phyloP scores from a whole-genome alignment of 1,140 invertebrate species.

The Drosophila tropicalis region DNA sequence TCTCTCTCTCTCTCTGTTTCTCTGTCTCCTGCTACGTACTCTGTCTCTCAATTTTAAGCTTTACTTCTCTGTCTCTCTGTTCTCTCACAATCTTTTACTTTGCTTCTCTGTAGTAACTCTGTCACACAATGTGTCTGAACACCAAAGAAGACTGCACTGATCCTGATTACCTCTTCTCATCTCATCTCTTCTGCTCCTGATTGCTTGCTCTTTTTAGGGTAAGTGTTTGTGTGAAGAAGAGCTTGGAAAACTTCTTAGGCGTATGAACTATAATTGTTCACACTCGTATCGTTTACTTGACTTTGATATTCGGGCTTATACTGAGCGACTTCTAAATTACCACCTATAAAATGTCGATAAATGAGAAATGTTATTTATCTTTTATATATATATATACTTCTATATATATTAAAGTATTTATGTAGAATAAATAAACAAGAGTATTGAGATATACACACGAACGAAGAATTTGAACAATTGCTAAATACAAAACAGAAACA shows the following conservation, averaged over 20 bases:
- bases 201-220: slow-evolving; percentile 53
- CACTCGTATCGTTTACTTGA: slow-evolving; percentile 80
- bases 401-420: neutral
- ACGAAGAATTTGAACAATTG: slow-evolving; percentile 3
- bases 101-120: slow-evolving; percentile 16
- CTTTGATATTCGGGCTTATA: slow-evolving; percentile 77
- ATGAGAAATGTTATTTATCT: slow-evolving; percentile 74
- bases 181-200: slow-evolving; percentile 38
- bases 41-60: slow-evolving; percentile 29
- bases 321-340: slow-evolving; percentile 79
- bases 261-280: slow-evolving; percentile 67
- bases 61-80: slow-evolving; percentile 31
- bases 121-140: slow-evolving; percentile 40
- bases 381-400: neutral
- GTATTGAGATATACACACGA: slow-evolving; percentile 31
- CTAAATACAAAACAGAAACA: slow-evolving; percentile 11
- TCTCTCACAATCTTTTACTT: slow-evolving; percentile 12
- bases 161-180: slow-evolving; percentile 56
- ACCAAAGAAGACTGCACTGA: slow-evolving; percentile 58
- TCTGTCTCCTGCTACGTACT: slow-evolving; percentile 29
- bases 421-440: slow-evolving; percentile 14
- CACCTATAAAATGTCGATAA: slow-evolving; percentile 83
- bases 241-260: slow-evolving; percentile 77
- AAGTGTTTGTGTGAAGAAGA: slow-evolving; percentile 50
- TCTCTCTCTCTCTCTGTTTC: too few species aligned